Percentiles rank a stretch among this genome's conserved stretches.
phyloP scores from a whole-genome alignment of 2,797 vertebrate species.

The Xenentodon cancila region DNA sequence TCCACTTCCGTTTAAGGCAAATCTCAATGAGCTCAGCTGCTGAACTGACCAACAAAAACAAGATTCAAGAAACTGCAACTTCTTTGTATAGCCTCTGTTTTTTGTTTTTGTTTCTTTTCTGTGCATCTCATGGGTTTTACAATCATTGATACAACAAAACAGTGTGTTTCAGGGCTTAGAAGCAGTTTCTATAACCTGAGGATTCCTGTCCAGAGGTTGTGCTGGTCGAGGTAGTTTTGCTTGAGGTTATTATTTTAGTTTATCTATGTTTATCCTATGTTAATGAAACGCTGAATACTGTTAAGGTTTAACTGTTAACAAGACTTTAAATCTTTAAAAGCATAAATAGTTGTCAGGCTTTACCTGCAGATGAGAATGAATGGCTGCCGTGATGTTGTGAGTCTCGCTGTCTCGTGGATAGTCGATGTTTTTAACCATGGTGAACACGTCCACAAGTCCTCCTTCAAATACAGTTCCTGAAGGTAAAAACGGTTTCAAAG shows the following conservation, averaged over 20 bases:
- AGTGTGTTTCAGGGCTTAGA: too few relatives aligned
- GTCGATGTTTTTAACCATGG: slow-evolving; percentile 69
- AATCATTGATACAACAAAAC: too few relatives aligned
- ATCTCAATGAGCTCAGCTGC: too few relatives aligned
- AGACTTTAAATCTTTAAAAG: background rate
- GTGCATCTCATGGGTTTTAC: too few relatives aligned
- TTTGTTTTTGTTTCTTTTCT: too few relatives aligned
- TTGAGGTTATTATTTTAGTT: background rate
- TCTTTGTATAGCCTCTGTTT: too few relatives aligned
- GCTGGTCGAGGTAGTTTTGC: background rate
- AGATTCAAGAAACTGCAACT: too few relatives aligned
- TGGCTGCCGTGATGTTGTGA: slow-evolving; percentile 75
- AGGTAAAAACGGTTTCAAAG: slow-evolving; percentile 2
- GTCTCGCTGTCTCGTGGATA: slow-evolving; percentile 78
- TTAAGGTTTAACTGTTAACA: background rate
- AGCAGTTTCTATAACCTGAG: too few relatives aligned
- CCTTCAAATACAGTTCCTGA: slow-evolving; percentile 81
- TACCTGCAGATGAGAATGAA: slow-evolving; percentile 87
- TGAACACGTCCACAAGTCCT: slow-evolving; percentile 80
- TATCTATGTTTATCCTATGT: background rate
- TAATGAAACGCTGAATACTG: background rate
- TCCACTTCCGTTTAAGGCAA: too few relatives aligned
- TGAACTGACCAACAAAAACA: too few relatives aligned
- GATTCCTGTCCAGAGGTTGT: too few relatives aligned
- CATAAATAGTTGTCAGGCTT: background rate